Conservation (phyloP, 2,797 vertebrate species). For the Amniataba percoides region DNA sequence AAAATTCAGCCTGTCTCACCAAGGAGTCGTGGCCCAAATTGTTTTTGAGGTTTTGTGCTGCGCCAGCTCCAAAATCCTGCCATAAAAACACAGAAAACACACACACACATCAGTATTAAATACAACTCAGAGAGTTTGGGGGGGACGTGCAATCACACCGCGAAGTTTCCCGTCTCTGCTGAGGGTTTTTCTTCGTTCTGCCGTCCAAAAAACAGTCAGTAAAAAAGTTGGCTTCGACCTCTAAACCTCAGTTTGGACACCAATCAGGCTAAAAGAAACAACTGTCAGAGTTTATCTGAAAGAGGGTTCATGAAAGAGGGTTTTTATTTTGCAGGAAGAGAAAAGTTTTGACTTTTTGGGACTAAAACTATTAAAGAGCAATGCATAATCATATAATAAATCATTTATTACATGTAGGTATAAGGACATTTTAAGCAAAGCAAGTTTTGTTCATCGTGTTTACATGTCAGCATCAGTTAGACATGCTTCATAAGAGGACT, state of each 20-base stretch:
- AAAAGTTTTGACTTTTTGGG: not conserved
- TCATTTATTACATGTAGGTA: too few species aligned
- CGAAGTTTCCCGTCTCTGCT: constrained; percentile 23
- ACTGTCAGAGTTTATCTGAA: not conserved
- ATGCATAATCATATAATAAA: not conserved
- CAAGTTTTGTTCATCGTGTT: not conserved
- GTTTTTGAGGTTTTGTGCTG: constrained; percentile 79
- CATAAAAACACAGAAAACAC: constrained; percentile 24
- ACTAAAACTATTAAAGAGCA: not conserved
- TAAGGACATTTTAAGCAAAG: not conserved
- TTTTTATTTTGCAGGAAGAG: constrained; percentile 7
- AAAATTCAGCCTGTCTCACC: constrained; percentile 55
- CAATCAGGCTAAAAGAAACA: constrained; percentile 24
- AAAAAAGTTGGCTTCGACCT: not conserved
- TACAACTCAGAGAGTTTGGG: not conserved
- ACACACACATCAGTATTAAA: constrained; percentile 39
- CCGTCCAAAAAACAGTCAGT: not conserved
- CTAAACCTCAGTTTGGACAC: constrained; percentile 2
- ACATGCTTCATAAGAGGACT: not conserved
- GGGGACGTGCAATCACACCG: constrained; percentile 16
- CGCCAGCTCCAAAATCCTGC: constrained; percentile 81
- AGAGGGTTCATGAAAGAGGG: not conserved
- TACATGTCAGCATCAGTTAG: not conserved
- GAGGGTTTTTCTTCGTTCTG: constrained; percentile 15
- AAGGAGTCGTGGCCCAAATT: constrained; percentile 79